phyloP scores from a whole-genome alignment of 2,113 vertebrate species.

The Centrocercus urophasianus region DNA sequence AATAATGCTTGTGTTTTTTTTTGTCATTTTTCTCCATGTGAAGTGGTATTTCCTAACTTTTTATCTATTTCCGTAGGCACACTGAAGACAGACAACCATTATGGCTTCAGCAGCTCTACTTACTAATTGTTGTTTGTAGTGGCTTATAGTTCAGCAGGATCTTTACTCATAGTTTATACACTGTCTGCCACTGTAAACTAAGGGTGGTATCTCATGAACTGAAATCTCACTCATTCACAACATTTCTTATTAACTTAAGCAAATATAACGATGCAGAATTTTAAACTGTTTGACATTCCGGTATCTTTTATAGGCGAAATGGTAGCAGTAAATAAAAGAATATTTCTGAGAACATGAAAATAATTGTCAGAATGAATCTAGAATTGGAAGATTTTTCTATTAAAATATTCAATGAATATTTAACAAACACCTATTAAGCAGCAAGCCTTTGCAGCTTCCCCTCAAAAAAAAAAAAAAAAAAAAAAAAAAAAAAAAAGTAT shows the following conservation, averaged over 20 bases:
- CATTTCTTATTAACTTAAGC: not conserved
- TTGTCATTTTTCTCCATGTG: not conserved
- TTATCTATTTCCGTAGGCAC: not conserved
- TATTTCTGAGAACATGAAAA: not conserved
- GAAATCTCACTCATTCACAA: not conserved
- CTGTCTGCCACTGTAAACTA: not conserved
- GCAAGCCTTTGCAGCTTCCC: not conserved
- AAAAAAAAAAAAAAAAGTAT: not conserved
- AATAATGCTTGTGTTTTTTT: not conserved
- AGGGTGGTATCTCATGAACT: fast-evolving
- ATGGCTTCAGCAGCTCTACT: not conserved
- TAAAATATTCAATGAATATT: not conserved
- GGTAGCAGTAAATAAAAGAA: not conserved
- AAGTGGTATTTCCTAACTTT: not conserved
- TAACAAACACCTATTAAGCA: not conserved
- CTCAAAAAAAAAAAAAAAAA: too few species aligned
- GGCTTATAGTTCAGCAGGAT: not conserved
- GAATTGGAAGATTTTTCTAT: not conserved
- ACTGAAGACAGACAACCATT: not conserved
- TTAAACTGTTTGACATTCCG: not conserved
- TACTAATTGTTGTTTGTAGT: not conserved
- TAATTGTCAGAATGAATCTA: not conserved
- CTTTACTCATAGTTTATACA: not conserved
- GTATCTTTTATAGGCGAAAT: not conserved
- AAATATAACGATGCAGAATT: not conserved